These are phyloP conservation scores for Anabas testudineus DNA, from an alignment of 2,797 vertebrate species.

Conservation along the genomic window DNA sequence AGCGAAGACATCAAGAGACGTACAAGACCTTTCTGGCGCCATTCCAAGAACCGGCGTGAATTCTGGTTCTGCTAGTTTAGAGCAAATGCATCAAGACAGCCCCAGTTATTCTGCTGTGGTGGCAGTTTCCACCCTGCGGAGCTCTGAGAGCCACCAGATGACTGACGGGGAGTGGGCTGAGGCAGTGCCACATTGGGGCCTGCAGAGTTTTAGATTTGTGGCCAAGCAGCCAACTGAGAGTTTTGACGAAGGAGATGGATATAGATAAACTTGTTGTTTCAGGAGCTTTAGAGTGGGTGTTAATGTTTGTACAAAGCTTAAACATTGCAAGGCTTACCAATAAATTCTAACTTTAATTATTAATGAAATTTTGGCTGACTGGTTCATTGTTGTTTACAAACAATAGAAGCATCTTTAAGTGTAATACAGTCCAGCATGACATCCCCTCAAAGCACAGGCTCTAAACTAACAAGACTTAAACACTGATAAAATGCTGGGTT, in stretches of 20 bases:
- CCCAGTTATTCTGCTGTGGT: slow-evolving; percentile 21
- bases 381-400: not conserved
- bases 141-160: not conserved
- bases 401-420: not conserved
- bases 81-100: not conserved
- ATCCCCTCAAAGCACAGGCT: not conserved
- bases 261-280: not conserved
- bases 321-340: not conserved
- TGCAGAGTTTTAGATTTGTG: slow-evolving; percentile 21
- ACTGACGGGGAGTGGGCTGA: slow-evolving; percentile 2
- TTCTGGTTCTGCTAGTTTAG: slow-evolving; percentile 4
- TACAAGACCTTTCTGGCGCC: not conserved
- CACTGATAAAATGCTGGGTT: not conserved
- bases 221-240: not conserved
- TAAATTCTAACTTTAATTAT: not conserved
- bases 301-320: not conserved
- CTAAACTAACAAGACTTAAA: not conserved
- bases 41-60: too few relatives aligned
- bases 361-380: not conserved
- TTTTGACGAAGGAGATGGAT: not conserved
- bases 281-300: not conserved
- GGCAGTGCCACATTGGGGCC: not conserved
- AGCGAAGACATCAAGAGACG: not conserved
- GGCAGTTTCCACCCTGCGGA: not conserved
- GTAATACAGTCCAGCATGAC: not conserved